Evolutionary conservation across 2,888 invertebrate genomes (phyloP).

Genomic region (Hirtodrosophila duncani): DNA sequence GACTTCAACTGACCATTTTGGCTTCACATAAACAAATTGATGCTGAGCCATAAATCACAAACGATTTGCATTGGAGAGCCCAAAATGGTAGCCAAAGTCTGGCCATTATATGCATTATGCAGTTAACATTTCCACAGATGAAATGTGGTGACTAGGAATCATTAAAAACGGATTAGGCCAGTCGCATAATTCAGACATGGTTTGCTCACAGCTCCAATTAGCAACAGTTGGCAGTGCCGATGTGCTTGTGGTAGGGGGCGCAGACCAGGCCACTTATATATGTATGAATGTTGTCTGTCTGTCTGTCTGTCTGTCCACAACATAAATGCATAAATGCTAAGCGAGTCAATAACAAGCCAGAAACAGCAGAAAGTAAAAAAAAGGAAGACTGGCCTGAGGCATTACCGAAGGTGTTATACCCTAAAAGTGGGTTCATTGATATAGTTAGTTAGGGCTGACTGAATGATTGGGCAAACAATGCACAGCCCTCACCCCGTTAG

Average conservation of each 20-base stretch:
- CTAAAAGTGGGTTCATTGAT: too few species aligned
- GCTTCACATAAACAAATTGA: constrained; percentile 44
- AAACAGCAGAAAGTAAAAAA: too few species aligned
- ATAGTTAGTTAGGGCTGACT: too few species aligned
- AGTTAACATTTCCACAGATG: constrained; percentile 16
- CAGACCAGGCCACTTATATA: constrained; percentile 29
- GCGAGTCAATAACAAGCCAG: constrained; percentile 21
- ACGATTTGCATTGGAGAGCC: constrained; percentile 52
- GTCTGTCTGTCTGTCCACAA: constrained; percentile 5
- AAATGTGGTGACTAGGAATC: constrained; percentile 35
- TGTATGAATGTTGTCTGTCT: too few species aligned
- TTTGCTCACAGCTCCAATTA: constrained; percentile 43
- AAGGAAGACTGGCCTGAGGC: too few species aligned
- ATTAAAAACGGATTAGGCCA: constrained; percentile 72
- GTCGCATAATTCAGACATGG: constrained; percentile 58
- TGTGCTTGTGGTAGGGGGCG: too few species aligned
- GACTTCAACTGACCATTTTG: constrained; percentile 19
- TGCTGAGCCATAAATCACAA: constrained; percentile 43
- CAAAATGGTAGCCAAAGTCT: constrained; percentile 20
- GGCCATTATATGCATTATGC: not conserved
- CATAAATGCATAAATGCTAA: constrained; percentile 28
- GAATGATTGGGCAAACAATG: too few species aligned
- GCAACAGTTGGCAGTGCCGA: constrained; percentile 35
- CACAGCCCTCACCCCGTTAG: too few species aligned
- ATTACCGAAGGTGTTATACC: too few species aligned